These are phyloP conservation scores for Phylloscopus whistleri DNA, from an alignment of 2,113 vertebrate genomes.

Conservation along the genomic window DNA sequence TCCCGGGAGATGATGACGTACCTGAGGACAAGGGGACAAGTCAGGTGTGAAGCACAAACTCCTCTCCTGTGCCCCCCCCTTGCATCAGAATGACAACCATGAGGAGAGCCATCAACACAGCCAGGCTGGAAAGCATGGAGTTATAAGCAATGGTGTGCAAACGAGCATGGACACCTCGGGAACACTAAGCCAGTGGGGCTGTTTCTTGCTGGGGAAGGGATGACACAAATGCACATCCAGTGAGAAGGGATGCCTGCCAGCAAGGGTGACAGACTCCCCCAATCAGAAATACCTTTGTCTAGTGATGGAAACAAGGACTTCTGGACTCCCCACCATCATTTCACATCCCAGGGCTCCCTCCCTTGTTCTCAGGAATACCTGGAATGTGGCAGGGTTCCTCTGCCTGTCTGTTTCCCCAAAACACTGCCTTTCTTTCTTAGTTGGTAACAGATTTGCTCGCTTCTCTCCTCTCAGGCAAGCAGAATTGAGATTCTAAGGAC, in stretches of 20 bases:
- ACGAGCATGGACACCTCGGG: neutral
- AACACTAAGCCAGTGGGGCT: neutral
- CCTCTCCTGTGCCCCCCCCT: neutral
- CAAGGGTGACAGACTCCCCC: neutral
- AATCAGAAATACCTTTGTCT: neutral
- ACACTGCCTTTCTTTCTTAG: neutral
- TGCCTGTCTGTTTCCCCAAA: neutral
- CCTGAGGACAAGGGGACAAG: conserved; percentile 67
- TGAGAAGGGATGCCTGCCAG: neutral
- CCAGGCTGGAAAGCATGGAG: conserved; percentile 15
- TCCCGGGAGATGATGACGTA: conserved; percentile 88
- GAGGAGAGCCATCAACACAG: neutral
- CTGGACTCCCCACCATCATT: neutral
- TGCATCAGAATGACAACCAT: neutral
- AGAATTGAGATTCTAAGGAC: neutral
- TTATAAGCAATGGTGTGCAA: neutral
- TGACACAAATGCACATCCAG: neutral
- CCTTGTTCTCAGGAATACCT: neutral
- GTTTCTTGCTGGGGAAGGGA: neutral
- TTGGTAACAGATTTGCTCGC: neutral
- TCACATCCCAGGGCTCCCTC: neutral
- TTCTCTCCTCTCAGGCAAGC: neutral
- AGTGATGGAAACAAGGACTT: neutral
- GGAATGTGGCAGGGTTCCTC: neutral
- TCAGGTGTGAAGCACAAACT: neutral